Base-by-base conservation (phyloP, 2,888 invertebrate species). In the Cryptocheilus praepositus region DNA sequence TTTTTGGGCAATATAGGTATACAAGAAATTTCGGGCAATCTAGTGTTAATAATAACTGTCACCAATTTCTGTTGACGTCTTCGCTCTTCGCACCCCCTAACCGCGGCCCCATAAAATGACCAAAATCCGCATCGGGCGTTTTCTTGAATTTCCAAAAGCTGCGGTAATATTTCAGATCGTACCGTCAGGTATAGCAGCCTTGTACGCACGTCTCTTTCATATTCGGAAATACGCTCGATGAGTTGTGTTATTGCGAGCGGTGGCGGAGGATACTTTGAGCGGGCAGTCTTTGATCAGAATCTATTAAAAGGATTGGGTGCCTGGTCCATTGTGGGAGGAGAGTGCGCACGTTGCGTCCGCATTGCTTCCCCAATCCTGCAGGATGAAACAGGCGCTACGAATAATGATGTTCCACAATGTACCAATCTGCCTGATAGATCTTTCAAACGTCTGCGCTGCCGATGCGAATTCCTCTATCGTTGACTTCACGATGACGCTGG, bases 231-330 rank as follows among this genome's bases (percentile, higher is more conserved):
- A 71, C 71, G 73, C 76, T 76, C 76, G 62, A 79, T 74, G 73
- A 67, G 76, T 76, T 76, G 67, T 67, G 68, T 68, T 76, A 76
- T 76, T 68, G 72, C 68, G 58, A 63, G 62, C 53, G 58, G 44
- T 18, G 55, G 55, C 18, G 46, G 60, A 64, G n/a, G 45, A 74
- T 77, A 80, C 73, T 77, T 72, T 49, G 67, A 76, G 61, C 64
- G 58, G 67, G 64, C 59, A 60, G 71, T 74, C 79, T 78, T 78
- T 78, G 79, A 79, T 77, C 75, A 79, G 77, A 66, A 77, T 79
- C 79, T 79, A 80, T 79, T 71, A 77, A 80, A 80, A 75, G 77
- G 80, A 79, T 80, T 80, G 80, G 77, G 21, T 61, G 22, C 75
- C n/a, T 73, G 77, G 68, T 72, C 75, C 78, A 77, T 77, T 77